Base-by-base conservation (phyloP, 1,140 invertebrate genomes). In the Tetragonula clypearis region DNA sequence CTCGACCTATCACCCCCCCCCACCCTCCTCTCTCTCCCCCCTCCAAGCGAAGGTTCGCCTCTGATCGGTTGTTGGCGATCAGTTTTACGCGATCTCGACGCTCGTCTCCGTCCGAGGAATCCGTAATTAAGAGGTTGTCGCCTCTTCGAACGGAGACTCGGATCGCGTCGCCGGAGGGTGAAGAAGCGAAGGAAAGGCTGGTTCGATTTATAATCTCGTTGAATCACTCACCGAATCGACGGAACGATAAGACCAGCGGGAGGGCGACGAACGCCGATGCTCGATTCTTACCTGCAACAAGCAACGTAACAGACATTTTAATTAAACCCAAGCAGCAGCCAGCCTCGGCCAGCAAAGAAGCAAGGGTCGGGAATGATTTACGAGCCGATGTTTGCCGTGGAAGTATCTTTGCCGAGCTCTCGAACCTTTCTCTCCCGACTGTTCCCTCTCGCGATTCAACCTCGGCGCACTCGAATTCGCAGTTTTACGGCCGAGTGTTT, bases 151-250 rank as follows among this genome's bases (percentile, higher is more conserved):
- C 30, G n/a, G 23, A 9, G 14, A 3, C 23, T 71, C 26, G 23
- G 26, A 76, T 41, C 23, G 41, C 6, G 66, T 62, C n/a, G 65
- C 15, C 26, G 12, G 53, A 68, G 19, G 49, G 26, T n/a, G 19
- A 56, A 68, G 72, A 35, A 60, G 71, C 41, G 65, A 62, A 35
- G 62, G 21, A 62, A 79, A 62, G 35, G 55, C 6, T 58, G 56
- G 41, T 90, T 92, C 92, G 92, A 93, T 92, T 93, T 92, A 84
- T 87, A 92, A 91, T 92, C 90, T 92, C 91, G 90, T 90, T 79
- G 77, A 72, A 79, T 79, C 75, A 90, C 78, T 92, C 74, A 89
- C 79, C 81, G 79, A 88, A 79, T 82, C 86, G 79, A 81, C 68
- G 82, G 41, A 62, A 69, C 78, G 91, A 93, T 92, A 90, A 89